phyloP scores from a whole-genome alignment of 2,888 invertebrate genomes.

The Heliconius aoede region DNA sequence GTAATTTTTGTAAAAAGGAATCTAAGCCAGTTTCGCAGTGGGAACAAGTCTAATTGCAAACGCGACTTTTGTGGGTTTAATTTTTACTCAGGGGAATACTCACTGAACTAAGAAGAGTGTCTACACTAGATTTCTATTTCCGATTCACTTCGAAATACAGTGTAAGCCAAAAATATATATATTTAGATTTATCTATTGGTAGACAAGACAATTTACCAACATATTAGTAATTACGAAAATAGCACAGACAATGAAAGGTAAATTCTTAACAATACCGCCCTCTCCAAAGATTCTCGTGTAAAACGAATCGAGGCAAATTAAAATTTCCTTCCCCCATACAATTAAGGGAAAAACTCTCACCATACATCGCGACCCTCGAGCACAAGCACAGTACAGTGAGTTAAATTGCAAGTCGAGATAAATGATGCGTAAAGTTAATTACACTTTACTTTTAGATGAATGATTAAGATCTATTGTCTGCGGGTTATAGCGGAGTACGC shows the following conservation, averaged over 20 bases:
- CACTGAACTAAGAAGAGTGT: not conserved
- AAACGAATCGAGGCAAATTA: conserved; percentile 39
- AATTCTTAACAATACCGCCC: conserved; percentile 5
- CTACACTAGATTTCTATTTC: not conserved
- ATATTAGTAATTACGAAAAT: conserved; percentile 9
- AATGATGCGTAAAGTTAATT: conserved; percentile 58
- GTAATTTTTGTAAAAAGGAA: no score
- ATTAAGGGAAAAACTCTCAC: conserved; percentile 32
- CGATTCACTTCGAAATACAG: not conserved
- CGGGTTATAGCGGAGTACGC: no score
- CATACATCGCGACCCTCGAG: conserved; percentile 40
- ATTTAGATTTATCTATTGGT: no score
- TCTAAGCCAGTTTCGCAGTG: no score
- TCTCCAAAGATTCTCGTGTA: conserved; percentile 24
- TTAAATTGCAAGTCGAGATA: conserved; percentile 51
- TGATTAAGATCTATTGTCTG: conserved; percentile 6
- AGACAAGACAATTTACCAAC: no score
- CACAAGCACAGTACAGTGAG: conserved; percentile 37
- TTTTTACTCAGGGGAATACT: no score
- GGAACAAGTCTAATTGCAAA: no score
- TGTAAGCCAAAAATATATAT: no score
- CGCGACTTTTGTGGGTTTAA: no score
- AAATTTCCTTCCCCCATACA: conserved; percentile 37
- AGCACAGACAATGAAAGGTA: conserved; percentile 1
- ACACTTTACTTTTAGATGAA: conserved; percentile 42